Conservation (phyloP, 2,888 invertebrate genomes). For the Apamea monoglypha region DNA sequence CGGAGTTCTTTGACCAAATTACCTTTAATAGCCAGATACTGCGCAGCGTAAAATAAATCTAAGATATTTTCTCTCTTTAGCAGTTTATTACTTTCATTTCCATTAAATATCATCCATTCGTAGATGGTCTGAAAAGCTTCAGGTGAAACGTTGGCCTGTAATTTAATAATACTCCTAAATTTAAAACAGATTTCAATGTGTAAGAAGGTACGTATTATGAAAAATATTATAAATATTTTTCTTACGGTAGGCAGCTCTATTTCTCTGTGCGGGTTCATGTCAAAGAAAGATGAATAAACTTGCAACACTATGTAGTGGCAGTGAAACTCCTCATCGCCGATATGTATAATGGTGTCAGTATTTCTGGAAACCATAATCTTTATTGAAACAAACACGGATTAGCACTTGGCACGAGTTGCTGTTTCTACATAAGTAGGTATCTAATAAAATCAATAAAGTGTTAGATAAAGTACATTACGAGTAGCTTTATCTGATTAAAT, state of each 20-base stretch:
- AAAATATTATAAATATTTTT: conserved; percentile 1
- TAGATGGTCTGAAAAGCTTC: conserved; percentile 93
- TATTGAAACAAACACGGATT: conserved; percentile 22
- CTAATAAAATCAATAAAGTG: conserved; percentile 47
- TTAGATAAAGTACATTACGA: conserved; percentile 25
- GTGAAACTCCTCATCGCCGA: conserved; percentile 92
- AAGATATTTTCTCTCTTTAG: conserved; percentile 93
- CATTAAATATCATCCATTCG: conserved; percentile 94
- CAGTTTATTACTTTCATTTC: conserved; percentile 91
- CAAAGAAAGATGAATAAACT: conserved; percentile 92
- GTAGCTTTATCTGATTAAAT: conserved; percentile 48
- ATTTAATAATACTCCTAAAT: conserved; percentile 11
- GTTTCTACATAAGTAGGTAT: conserved; percentile 1
- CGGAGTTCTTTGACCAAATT: background rate
- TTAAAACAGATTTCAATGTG: background rate
- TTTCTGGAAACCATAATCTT: conserved; percentile 86
- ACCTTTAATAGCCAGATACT: conserved; percentile 93
- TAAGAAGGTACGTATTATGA: background rate
- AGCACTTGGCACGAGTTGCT: conserved; percentile 1
- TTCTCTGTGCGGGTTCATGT: conserved; percentile 81
- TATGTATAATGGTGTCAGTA: conserved; percentile 92
- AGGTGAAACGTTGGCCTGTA: conserved; percentile 84
- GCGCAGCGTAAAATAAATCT: conserved; percentile 93
- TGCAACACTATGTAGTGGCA: conserved; percentile 93
- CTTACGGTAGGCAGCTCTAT: conserved; percentile 83